Evolutionary conservation across 2,888 invertebrate species (phyloP).

Genomic region (Drosophila mercatorum): DNA sequence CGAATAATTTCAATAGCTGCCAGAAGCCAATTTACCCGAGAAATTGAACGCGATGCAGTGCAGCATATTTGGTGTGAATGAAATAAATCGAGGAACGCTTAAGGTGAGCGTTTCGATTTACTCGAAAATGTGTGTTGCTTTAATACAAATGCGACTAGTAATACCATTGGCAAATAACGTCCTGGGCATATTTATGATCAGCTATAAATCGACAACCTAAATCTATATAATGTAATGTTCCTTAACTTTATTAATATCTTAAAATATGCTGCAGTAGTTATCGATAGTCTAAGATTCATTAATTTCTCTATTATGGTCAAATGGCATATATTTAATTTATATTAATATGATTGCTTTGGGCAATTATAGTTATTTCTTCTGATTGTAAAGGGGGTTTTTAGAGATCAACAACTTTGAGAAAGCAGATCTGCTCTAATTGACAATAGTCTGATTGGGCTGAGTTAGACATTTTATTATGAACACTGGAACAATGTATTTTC

Average conservation of each 20-base stretch:
- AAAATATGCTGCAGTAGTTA: background rate
- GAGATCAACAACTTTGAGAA: too few species aligned
- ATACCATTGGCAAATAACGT: background rate
- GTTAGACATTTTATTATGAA: too few species aligned
- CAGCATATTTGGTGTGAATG: conserved; percentile 7
- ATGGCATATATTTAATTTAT: too few species aligned
- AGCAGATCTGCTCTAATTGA: too few species aligned
- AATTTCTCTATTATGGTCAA: background rate
- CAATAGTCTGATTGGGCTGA: too few species aligned
- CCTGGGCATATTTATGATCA: too few species aligned
- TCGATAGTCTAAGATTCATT: background rate
- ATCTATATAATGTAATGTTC: background rate
- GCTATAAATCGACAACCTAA: too few species aligned
- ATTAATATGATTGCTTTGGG: too few species aligned
- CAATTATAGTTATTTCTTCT: too few species aligned
- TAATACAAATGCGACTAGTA: background rate
- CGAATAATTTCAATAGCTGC: conserved; percentile 49
- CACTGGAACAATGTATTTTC: too few species aligned
- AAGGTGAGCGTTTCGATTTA: background rate
- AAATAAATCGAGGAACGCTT: conserved; percentile 13
- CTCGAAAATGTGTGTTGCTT: background rate
- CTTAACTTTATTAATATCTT: background rate
- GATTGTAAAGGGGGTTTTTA: too few species aligned
- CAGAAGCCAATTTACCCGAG: conserved; percentile 34
- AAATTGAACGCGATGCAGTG: conserved; percentile 18